Evolutionary conservation across 2,797 vertebrate genomes (phyloP).

Genomic region (Hafferia zeledoni): DNA sequence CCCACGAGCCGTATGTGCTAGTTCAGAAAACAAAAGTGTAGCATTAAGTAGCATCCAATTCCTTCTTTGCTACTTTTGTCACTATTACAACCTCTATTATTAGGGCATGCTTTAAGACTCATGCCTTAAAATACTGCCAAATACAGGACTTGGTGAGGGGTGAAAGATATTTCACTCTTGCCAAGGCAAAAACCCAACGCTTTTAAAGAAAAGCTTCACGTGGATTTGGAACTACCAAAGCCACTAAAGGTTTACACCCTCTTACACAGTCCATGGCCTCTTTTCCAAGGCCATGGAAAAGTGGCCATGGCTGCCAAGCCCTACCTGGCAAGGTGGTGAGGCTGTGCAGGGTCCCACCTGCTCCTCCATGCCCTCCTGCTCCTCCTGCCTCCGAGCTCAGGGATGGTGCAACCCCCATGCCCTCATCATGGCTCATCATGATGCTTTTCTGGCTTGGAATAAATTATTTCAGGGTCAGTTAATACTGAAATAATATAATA

Average conservation of each 20-base stretch:
- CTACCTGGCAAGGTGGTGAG: neutral
- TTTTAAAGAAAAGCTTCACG: neutral
- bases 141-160: neutral
- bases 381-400: neutral
- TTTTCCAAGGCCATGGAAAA: neutral
- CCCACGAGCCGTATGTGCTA: neutral
- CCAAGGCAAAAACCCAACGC: neutral
- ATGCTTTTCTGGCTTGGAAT: neutral
- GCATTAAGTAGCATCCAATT: neutral
- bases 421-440: rapidly evolving
- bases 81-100: neutral
- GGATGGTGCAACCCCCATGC: rapidly evolving
- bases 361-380: neutral
- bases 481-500: neutral
- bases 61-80: neutral
- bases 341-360: rapidly evolving
- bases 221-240: neutral
- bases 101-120: neutral
- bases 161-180: neutral
- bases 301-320: neutral
- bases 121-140: neutral
- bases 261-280: rapidly evolving
- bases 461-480: neutral
- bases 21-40: neutral
- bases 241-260: neutral